Percentiles rank a stretch among this genome's conserved stretches.
phyloP scores from a whole-genome alignment of 92 coral and sea anemone genomes.

The Micromussa lordhowensis region DNA sequence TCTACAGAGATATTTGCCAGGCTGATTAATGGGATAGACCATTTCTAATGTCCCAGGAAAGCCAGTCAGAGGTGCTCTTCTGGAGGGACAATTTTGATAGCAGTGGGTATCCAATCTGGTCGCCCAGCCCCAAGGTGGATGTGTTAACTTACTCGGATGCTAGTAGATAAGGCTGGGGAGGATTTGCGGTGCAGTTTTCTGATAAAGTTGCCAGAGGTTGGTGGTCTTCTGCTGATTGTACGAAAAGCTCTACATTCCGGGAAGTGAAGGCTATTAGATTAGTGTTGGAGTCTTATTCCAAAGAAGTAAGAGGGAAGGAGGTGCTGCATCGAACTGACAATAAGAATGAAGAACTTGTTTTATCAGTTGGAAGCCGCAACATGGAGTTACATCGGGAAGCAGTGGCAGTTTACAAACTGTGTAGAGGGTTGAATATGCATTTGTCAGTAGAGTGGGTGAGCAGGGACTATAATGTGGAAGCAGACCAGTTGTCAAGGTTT shows the following conservation, averaged over 20 bases:
- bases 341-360: constrained; percentile 46
- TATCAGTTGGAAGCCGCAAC: constrained; percentile 56
- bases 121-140: constrained; percentile 59
- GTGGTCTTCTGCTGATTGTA: neutral
- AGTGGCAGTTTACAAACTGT: constrained; percentile 63
- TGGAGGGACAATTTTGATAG: constrained; percentile 30
- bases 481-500: constrained; percentile 41
- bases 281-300: too few species aligned
- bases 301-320: constrained; percentile 11
- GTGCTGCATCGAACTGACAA: constrained; percentile 67
- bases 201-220: constrained; percentile 58
- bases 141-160: constrained; percentile 75
- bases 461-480: constrained; percentile 53
- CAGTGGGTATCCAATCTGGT: constrained; percentile 67
- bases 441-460: constrained; percentile 62
- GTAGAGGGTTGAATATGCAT: constrained; percentile 59
- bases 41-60: too few species aligned
- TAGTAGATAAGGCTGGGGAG: constrained; percentile 76
- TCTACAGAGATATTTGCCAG: too few species aligned
- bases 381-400: constrained; percentile 67
- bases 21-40: constrained; percentile 45
- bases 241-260: too few species aligned
- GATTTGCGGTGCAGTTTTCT: constrained; percentile 52
- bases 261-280: too few species aligned
- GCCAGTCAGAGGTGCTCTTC: too few species aligned